Base-by-base conservation (phyloP, 1,140 invertebrate species). In the Leptinotarsa lineolata region DNA sequence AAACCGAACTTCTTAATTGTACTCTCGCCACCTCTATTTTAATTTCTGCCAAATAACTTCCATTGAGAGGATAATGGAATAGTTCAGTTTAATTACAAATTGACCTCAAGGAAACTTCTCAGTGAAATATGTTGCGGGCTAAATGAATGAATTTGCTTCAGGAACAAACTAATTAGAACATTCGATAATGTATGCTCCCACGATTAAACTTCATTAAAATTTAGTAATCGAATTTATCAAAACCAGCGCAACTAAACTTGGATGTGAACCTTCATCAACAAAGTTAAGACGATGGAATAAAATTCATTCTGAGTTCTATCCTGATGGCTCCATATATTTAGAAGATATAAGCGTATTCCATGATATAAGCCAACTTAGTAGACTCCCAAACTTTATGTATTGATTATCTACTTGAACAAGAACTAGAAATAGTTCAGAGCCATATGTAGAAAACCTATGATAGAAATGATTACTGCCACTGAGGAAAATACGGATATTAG, bases 241-340 rank as follows among this genome's bases (percentile, higher is more conserved):
- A 39, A 39, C 22, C 22, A 24, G 39, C 15, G 39, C 44, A 66
- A 66, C 15, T 66, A 2, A 22, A 64, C 61, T 64, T 16, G 24
- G 61, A 64, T 30, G 61, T 66, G n/a, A 66, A 66, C 64, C 64
- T 66, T 44, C 64, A 66, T 66, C 64, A 66, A 66, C 64, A 66
- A 66, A 66, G 64, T 66, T 66, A 11, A 18, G 22, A 64, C 13
- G 22, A 39, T 66, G 64, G 44, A 66, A 66, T 66, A 66, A 16
- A 24, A 66, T 66, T 24, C 16, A 15, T 66, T 44, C 18, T 39
- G 22, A 30, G 13, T 66, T 66, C 5, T 39, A 46, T 39, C 18
- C 39, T 66, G 22, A 11, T 66, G 64, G 64, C 30, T 39, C n/a
- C 30, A 39, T 39, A 39, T 39, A 39, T 39, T 39, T 2, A 39